Conservation (phyloP, 2,888 invertebrate species). For the Thera obeliscata region DNA sequence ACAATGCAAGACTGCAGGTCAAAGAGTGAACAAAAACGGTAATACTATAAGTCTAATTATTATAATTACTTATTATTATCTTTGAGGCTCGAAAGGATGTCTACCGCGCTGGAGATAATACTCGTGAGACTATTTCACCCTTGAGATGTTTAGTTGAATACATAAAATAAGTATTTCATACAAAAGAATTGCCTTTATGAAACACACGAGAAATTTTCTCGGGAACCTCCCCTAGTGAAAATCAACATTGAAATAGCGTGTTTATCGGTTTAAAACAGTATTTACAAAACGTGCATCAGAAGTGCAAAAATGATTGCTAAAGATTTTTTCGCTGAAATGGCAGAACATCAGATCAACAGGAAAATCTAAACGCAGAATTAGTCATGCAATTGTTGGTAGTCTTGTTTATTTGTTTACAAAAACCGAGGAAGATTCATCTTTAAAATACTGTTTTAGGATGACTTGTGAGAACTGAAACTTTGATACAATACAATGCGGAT, state of each 20-base stretch:
- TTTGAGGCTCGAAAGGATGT: too few relatives aligned
- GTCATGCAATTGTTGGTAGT: slow-evolving; percentile 27
- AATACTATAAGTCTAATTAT: too few relatives aligned
- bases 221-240: neutral
- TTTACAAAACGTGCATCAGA: neutral
- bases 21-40: too few relatives aligned
- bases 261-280: neutral
- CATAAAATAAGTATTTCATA: neutral
- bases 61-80: too few relatives aligned
- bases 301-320: neutral
- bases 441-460: slow-evolving; percentile 4
- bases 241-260: neutral
- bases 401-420: slow-evolving; percentile 23
- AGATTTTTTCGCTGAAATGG: neutral
- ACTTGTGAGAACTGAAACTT: slow-evolving; percentile 9
- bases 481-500: slow-evolving; percentile 25
- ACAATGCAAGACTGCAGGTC: too few relatives aligned
- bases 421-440: slow-evolving; percentile 4
- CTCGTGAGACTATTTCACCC: too few relatives aligned
- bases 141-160: too few relatives aligned
- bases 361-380: slow-evolving; percentile 33
- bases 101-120: too few relatives aligned
- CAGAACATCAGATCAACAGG: slow-evolving; percentile 15
- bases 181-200: neutral
- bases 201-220: neutral